A percentile compares a stretch with the other conserved stretches of the same genome.
Evolutionary conservation across 2,113 vertebrate species (phyloP).

Genomic region (Ctenomys sociabilis): DNA sequence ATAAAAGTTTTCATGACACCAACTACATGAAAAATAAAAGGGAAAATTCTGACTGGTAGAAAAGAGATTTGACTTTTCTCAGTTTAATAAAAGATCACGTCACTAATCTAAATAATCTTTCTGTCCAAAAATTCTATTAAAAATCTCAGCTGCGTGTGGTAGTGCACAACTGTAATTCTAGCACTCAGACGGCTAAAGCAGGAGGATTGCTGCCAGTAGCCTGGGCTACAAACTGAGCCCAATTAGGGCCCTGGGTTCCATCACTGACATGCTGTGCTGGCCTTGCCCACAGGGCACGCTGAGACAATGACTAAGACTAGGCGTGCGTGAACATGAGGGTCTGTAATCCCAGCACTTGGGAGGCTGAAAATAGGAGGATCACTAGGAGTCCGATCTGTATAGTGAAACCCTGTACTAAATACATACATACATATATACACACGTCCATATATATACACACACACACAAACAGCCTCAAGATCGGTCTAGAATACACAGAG

Average conservation of each 20-base stretch:
- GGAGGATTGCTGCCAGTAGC: neutral
- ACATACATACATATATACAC: too few relatives aligned
- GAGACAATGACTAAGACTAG: too few relatives aligned
- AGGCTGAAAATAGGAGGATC: too few relatives aligned
- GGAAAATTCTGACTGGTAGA: neutral
- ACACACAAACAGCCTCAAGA: neutral
- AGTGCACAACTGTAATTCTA: neutral
- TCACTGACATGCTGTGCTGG: too few relatives aligned
- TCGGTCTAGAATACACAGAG: neutral
- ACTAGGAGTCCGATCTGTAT: too few relatives aligned
- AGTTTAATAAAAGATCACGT: conserved; percentile 36
- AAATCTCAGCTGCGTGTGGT: neutral
- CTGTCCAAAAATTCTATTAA: conserved; percentile 2
- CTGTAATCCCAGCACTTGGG: too few relatives aligned
- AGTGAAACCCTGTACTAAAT: too few relatives aligned
- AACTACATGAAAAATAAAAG: conserved; percentile 3
- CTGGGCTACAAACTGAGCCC: neutral
- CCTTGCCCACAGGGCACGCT: too few relatives aligned
- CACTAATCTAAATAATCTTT: conserved; percentile 39
- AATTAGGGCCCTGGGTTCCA: too few relatives aligned
- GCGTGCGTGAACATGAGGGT: too few relatives aligned
- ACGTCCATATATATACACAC: too few relatives aligned
- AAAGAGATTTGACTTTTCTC: neutral
- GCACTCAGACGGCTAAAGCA: neutral
- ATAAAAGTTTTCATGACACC: conserved; percentile 14